Conservation (phyloP, 2,113 vertebrate species). For the Genyomyrus donnyi region DNA sequence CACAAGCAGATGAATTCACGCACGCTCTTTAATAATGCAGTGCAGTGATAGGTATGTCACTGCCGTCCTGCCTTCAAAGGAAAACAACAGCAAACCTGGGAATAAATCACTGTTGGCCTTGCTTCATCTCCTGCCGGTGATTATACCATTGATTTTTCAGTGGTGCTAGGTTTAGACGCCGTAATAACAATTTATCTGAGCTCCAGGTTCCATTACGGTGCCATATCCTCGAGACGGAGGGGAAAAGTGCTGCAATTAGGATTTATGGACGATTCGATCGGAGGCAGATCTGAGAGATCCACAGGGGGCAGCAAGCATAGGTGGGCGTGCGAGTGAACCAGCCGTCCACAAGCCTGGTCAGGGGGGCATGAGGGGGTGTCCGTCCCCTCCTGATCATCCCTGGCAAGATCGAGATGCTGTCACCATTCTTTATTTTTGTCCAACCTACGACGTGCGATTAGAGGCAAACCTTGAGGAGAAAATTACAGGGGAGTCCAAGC, state of each 20-base stretch:
- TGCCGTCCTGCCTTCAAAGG: background rate
- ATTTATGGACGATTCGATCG: constrained; percentile 39
- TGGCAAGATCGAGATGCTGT: background rate
- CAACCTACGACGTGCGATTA: background rate
- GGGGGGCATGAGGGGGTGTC: background rate
- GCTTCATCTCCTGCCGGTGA: constrained; percentile 21
- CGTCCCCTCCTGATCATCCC: background rate
- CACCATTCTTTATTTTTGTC: background rate
- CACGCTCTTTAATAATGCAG: background rate
- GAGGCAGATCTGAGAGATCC: constrained; percentile 37
- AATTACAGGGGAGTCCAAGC: background rate
- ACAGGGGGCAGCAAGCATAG: constrained; percentile 16
- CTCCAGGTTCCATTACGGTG: constrained; percentile 21
- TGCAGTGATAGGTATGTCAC: background rate
- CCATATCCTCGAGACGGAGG: constrained; percentile 21
- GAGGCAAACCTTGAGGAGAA: background rate
- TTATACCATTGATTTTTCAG: constrained; percentile 36
- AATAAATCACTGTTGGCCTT: constrained; percentile 11
- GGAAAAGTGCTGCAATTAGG: constrained; percentile 34
- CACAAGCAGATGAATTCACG: background rate
- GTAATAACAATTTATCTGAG: constrained; percentile 34
- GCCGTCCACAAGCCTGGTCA: background rate
- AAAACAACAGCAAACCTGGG: background rate
- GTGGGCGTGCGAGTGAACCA: background rate
- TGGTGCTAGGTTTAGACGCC: constrained; percentile 19